These are phyloP conservation scores for Tribolium madens DNA, from an alignment of 1,140 invertebrate species.

Conservation along the genomic window DNA sequence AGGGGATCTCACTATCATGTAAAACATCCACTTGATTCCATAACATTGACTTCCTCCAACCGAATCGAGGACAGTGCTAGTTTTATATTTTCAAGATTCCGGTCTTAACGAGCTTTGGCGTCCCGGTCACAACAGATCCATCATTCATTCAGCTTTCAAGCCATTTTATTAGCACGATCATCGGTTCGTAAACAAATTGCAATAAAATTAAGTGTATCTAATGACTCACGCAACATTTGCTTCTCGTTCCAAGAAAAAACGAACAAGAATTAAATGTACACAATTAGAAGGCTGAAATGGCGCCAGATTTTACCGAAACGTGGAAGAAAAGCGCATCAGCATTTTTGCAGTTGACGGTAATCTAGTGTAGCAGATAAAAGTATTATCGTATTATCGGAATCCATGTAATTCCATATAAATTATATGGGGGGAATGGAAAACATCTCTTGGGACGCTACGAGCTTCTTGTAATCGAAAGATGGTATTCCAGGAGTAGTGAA, in stretches of 20 bases:
- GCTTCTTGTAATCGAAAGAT: background rate
- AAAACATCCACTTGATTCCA: constrained; percentile 24
- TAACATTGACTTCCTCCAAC: constrained; percentile 2
- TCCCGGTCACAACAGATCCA: background rate
- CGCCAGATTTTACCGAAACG: background rate
- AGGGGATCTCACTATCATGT: constrained; percentile 14
- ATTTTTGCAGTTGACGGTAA: background rate
- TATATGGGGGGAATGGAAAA: background rate
- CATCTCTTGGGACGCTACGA: background rate
- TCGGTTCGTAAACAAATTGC: constrained; percentile 9
- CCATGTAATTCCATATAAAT: constrained; percentile 20
- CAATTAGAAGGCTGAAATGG: no score
- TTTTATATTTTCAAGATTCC: constrained; percentile 5
- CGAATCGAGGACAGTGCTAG: background rate
- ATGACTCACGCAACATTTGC: constrained; percentile 2
- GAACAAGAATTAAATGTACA: constrained; percentile 4
- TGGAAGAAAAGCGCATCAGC: background rate
- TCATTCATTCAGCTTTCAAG: background rate
- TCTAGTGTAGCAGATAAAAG: constrained; percentile 8
- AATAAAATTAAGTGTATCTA: constrained; percentile 19
- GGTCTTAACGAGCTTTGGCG: background rate
- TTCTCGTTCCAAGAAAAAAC: background rate
- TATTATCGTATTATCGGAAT: constrained; percentile 6
- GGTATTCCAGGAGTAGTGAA: background rate
- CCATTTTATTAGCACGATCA: background rate